phyloP scores from a whole-genome alignment of 2,888 invertebrate genomes.

The Plagodis pulveraria region DNA sequence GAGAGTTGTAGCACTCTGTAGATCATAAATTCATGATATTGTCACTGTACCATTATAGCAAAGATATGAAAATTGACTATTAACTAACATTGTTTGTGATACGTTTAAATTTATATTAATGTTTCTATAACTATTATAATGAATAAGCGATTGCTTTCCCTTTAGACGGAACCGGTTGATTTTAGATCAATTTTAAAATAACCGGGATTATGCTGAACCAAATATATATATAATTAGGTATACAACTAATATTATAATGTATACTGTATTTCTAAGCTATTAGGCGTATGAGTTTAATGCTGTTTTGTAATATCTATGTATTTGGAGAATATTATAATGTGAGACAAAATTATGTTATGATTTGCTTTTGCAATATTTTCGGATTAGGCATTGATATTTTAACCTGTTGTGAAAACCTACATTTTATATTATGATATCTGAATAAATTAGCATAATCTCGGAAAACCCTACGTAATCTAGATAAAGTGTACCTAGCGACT shows the following conservation, averaged over 20 bases:
- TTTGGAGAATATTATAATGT: conserved; percentile 3
- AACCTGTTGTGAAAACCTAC: no score
- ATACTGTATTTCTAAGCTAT: background rate
- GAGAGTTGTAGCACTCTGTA: conserved; percentile 73
- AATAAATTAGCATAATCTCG: conserved; percentile 23
- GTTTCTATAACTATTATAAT: conserved; percentile 36
- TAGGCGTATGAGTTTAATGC: background rate
- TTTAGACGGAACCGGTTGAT: conserved; percentile 54
- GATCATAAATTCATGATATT: conserved; percentile 30
- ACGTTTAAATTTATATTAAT: conserved; percentile 3
- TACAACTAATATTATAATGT: background rate
- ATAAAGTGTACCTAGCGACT: conserved; percentile 19
- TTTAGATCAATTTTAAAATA: conserved; percentile 51
- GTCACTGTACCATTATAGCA: conserved; percentile 59
- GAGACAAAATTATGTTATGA: background rate
- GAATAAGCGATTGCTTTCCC: conserved; percentile 63
- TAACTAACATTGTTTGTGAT: conserved; percentile 23
- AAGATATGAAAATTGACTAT: conserved; percentile 49
- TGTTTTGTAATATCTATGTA: background rate
- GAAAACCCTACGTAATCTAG: conserved; percentile 13
- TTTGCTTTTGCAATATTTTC: background rate
- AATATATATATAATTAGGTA: background rate
- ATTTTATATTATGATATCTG: background rate
- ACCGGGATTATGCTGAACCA: conserved; percentile 52
- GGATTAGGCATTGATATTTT: background rate